A percentile compares a stretch with the other conserved stretches of the same genome.
Evolutionary conservation across 2,797 vertebrate species (phyloP).

Genomic region (Tenualosa thibaudeaui): DNA sequence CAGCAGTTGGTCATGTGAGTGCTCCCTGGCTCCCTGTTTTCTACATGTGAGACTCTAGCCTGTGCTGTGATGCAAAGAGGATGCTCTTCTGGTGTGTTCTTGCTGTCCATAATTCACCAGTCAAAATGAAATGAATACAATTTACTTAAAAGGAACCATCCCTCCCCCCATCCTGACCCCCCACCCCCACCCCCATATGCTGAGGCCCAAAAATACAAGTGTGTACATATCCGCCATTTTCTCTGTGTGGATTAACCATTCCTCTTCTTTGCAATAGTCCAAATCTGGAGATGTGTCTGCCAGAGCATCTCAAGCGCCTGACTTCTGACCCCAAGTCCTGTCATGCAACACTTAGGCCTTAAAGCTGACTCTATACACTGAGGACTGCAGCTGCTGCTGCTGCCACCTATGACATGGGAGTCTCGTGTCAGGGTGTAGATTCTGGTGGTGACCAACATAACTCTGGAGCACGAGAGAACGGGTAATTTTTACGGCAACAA

Average conservation of each 20-base stretch:
- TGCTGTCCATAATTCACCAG: neutral
- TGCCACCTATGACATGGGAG: neutral
- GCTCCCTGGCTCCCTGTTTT: neutral
- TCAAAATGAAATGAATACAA: neutral
- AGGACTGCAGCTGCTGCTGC: neutral
- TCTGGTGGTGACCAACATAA: neutral
- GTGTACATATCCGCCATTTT: neutral
- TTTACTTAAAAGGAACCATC: neutral
- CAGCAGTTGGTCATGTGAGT: neutral
- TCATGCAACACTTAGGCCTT: slow-evolving; percentile 52
- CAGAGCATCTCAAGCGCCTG: slow-evolving; percentile 51
- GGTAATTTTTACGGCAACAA: neutral
- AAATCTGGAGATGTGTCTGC: slow-evolving; percentile 57
- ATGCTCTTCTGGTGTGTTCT: neutral
- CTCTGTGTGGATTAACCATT: too few species aligned
- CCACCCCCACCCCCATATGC: neutral
- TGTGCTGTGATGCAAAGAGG: neutral
- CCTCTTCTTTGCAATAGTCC: slow-evolving; percentile 39
- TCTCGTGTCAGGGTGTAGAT: slow-evolving; percentile 4
- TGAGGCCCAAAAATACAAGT: slow-evolving; percentile 4
- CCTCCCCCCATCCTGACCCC: too few species aligned
- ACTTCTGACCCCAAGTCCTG: slow-evolving; percentile 41
- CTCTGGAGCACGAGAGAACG: neutral
- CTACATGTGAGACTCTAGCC: neutral
- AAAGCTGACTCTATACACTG: slow-evolving; percentile 30